A percentile compares a stretch with the other conserved stretches of the same genome.
phyloP scores from a whole-genome alignment of 2,113 vertebrate genomes.

The Jacana jacana region DNA sequence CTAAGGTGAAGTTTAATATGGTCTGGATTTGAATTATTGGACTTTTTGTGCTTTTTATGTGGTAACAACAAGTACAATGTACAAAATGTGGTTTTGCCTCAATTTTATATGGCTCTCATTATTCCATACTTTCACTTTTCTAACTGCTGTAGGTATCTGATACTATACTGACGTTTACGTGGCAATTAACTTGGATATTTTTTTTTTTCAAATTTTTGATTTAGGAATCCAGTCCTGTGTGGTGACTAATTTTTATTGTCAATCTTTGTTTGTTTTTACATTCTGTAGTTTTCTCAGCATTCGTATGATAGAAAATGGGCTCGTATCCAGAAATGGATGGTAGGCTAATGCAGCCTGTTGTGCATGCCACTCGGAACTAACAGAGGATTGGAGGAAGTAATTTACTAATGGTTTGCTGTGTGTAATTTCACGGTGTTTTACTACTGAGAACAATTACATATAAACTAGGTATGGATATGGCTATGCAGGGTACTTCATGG shows the following conservation, averaged over 20 bases:
- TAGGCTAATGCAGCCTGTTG: conserved; percentile 76
- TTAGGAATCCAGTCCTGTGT: neutral
- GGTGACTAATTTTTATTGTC: neutral
- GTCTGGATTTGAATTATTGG: neutral
- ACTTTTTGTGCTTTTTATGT: neutral
- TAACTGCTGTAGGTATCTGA: neutral
- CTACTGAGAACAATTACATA: neutral
- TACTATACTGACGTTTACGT: neutral
- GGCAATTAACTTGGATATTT: neutral
- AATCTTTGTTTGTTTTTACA: conserved; percentile 42
- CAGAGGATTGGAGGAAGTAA: conserved; percentile 37
- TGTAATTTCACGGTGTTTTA: neutral
- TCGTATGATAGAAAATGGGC: conserved; percentile 92
- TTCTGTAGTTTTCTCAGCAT: conserved; percentile 84
- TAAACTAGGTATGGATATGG: neutral
- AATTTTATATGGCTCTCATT: neutral
- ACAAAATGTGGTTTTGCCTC: neutral
- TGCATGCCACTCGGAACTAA: conserved; percentile 68
- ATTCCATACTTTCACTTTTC: neutral
- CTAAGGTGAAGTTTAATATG: neutral
- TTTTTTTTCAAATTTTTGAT: neutral
- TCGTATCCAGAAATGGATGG: conserved; percentile 99
- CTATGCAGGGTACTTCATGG: neutral
- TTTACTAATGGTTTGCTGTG: conserved; percentile 71
- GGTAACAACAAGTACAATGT: neutral